Evolutionary conservation across 2,888 invertebrate genomes (phyloP), one percentile per base, ranked within the genome.

Genomic region (Monoplex corrugatus): DNA sequence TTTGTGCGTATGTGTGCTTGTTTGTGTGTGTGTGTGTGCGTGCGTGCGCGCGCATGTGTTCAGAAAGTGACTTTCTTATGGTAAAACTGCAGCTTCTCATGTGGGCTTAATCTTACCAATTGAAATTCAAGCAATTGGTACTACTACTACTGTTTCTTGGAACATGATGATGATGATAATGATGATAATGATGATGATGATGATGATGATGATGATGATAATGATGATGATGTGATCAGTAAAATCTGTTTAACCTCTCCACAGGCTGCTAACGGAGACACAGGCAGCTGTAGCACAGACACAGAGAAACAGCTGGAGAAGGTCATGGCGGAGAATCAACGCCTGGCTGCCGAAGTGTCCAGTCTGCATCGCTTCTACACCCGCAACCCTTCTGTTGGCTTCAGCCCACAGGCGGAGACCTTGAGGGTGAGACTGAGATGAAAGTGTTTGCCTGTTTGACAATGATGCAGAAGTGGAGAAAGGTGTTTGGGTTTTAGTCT

Each of bases 271-370:
- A 84, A 82, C 35, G 80, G 84, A 63, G 89, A 91, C 82, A 85
- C 91, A 50, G 90, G 91, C 57, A 90, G 91, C 2, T 93, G 94
- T 86, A 93, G 91, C 80, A 94, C 94, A 35, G 94, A 94, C 90
- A 93, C 93, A 50, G 94, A 95, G 92, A 94, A 94, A 90, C 94
- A 95, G 90, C 91, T 94, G 57, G 93, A 93, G n/a, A 92, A 93
- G 90, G 91, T 94, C 63, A 93, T 93, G 91, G 89, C 91, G 75
- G 93, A 94, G 80, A 94, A 94, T 86, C 80, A 91, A 40, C 88
- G 89, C 10, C 92, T 94, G 89, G 89, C 91, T 2, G 88, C 91
- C 43, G 93, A 94, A 82, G 87, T 95, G 23, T 75, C 72, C 68
- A 89, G 89, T 28, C 90, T 91, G 32, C 86, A 85, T 32, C 86